phyloP scores from a whole-genome alignment of 1,140 invertebrate genomes.

The Calycopis cecrops region DNA sequence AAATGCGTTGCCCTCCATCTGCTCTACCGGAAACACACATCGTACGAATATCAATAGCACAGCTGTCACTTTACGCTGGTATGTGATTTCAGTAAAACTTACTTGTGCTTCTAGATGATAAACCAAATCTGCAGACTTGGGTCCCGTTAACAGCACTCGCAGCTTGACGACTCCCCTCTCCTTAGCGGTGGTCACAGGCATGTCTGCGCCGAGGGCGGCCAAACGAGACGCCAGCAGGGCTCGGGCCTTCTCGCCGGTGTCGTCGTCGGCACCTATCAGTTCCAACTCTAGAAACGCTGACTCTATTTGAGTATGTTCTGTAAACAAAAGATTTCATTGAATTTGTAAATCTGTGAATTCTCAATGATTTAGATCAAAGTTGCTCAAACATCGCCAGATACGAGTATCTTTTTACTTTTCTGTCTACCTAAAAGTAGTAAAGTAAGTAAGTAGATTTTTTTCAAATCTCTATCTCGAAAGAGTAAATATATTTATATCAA shows the following conservation, averaged over 20 bases:
- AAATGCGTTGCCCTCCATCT: too few relatives aligned
- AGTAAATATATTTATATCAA: too few relatives aligned
- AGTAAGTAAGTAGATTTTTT: too few relatives aligned
- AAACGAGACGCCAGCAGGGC: constrained; percentile 33
- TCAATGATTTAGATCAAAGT: too few relatives aligned
- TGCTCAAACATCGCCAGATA: neutral
- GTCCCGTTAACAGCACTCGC: constrained; percentile 37
- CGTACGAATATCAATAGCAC: too few relatives aligned
- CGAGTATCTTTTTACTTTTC: neutral
- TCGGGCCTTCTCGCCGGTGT: constrained; percentile 35
- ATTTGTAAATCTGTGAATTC: too few relatives aligned
- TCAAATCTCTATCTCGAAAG: too few relatives aligned
- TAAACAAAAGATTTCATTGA: neutral
- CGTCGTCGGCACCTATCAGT: constrained; percentile 39
- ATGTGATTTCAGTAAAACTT: neutral
- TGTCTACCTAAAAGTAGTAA: too few relatives aligned
- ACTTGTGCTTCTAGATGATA: constrained; percentile 59
- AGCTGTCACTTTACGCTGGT: too few relatives aligned
- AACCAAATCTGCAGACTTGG: constrained; percentile 50
- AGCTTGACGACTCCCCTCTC: constrained; percentile 37
- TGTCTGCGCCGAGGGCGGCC: constrained; percentile 41
- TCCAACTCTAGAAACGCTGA: constrained; percentile 58
- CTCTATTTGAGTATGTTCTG: constrained; percentile 60
- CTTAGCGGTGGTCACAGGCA: constrained; percentile 37
- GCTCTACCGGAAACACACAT: too few relatives aligned